phyloP scores from a whole-genome alignment of 2,113 vertebrate species.

The Gopherus evgoodei region DNA sequence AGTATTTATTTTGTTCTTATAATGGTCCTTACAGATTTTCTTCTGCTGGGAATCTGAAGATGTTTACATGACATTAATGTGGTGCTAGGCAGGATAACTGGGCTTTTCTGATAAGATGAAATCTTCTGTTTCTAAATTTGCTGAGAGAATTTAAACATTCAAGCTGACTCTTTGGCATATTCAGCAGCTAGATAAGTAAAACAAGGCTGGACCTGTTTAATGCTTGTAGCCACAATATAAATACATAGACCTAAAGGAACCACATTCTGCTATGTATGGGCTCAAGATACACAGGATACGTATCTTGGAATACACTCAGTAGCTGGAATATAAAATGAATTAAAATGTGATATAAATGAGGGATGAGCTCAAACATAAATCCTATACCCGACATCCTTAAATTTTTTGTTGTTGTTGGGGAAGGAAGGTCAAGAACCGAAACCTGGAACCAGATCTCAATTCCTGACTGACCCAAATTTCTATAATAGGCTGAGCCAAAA shows the following conservation, averaged over 20 bases:
- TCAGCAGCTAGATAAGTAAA: slow-evolving; percentile 49
- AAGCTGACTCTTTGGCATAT: slow-evolving; percentile 19
- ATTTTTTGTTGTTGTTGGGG: not conserved
- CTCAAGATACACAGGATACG: not conserved
- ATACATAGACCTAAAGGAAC: slow-evolving; percentile 14
- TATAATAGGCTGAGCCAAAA: not conserved
- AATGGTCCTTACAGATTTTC: not conserved
- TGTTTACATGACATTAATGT: not conserved
- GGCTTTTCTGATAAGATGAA: not conserved
- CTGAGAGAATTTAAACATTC: not conserved
- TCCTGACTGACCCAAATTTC: not conserved
- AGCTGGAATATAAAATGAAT: not conserved
- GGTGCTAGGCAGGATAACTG: not conserved
- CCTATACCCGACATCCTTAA: not conserved
- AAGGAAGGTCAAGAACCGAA: not conserved
- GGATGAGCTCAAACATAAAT: not conserved
- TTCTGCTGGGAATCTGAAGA: not conserved
- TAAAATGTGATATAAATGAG: not conserved
- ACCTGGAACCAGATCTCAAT: not conserved
- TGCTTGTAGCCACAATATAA: slow-evolving; percentile 39
- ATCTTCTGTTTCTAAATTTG: not conserved
- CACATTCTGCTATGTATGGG: not conserved
- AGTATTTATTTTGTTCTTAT: not conserved
- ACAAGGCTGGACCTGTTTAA: slow-evolving; percentile 6
- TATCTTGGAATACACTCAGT: not conserved